Conservation (phyloP, 2,113 vertebrate genomes). For the Psophia crepitans region DNA sequence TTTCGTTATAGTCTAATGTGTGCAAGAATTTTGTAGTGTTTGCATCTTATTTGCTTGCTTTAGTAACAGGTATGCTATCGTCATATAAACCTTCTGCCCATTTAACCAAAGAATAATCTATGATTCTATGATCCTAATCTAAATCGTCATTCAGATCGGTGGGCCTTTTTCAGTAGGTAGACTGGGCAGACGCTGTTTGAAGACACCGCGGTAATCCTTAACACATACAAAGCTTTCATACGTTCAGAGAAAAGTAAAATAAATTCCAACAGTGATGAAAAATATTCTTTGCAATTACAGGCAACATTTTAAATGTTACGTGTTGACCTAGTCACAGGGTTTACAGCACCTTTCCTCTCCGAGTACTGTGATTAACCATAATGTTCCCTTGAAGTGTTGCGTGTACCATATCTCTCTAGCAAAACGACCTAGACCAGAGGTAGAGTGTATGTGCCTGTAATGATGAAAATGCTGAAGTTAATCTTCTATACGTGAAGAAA, state of each 20-base stretch:
- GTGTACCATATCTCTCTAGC: no score
- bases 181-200: constrained; percentile 10
- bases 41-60: background rate
- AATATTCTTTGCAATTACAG: background rate
- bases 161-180: constrained; percentile 4
- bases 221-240: background rate
- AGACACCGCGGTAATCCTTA: background rate
- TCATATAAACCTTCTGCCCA: background rate
- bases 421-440: background rate
- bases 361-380: background rate
- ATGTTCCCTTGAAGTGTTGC: background rate
- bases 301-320: background rate
- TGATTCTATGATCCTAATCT: background rate
- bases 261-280: background rate
- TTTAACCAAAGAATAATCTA: background rate
- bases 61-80: background rate
- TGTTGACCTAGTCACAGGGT: background rate
- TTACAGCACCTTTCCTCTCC: background rate
- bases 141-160: background rate
- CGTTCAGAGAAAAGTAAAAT: background rate
- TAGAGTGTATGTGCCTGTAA: background rate
- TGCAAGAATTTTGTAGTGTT: background rate
- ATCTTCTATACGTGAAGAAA: background rate
- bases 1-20: background rate
- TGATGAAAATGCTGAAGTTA: background rate